phyloP scores from a whole-genome alignment of 1,140 invertebrate species.

The Trichonephila clavipes region DNA sequence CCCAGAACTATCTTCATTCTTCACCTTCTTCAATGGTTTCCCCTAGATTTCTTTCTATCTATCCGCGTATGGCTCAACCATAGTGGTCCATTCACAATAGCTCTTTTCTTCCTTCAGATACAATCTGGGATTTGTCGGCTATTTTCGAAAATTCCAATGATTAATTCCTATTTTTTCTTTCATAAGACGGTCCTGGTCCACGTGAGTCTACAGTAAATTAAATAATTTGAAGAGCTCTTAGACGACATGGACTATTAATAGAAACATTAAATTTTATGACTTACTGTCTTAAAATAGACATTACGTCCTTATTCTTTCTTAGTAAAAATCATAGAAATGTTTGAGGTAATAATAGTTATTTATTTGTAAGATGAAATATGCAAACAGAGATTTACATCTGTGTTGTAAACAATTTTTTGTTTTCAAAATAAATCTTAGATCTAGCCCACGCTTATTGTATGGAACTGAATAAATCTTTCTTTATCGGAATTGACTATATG shows the following conservation, averaged over 20 bases:
- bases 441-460: too few species aligned
- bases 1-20: conserved; percentile 71
- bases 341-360: too few species aligned
- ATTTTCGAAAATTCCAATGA: conserved; percentile 40
- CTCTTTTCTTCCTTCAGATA: conserved; percentile 37
- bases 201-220: background rate
- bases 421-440: too few species aligned
- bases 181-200: background rate
- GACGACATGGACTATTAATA: background rate
- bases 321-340: too few species aligned
- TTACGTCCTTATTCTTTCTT: too few species aligned
- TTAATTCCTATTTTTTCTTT: background rate
- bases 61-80: conserved; percentile 21
- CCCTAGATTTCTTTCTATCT: conserved; percentile 36
- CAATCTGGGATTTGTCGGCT: conserved; percentile 34
- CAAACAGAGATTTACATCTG: too few species aligned
- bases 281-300: too few species aligned
- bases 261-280: background rate
- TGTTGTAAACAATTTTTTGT: too few species aligned
- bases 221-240: background rate
- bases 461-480: too few species aligned
- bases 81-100: conserved; percentile 59
- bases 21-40: conserved; percentile 63
- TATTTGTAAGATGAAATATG: too few species aligned
- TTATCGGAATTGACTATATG: too few species aligned